Evolutionary conservation across 2,113 vertebrate genomes (phyloP), one percentile per base, ranked within the genome.

Genomic region (Anhinga rufa): DNA sequence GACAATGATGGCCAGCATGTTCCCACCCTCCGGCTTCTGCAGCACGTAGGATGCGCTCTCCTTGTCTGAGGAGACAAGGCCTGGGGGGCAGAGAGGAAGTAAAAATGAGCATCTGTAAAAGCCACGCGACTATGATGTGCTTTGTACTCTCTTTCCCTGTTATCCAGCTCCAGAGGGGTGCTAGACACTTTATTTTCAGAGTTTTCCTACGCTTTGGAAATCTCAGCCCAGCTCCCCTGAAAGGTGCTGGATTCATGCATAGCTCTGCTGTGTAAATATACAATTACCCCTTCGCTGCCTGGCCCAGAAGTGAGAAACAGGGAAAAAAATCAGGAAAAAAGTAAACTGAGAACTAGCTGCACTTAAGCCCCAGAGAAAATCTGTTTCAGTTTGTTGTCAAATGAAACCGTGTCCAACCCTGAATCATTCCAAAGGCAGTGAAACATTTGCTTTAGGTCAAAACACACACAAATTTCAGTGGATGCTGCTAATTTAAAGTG

Each of bases 51-150:
- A 97, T 4, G 98, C 99, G 0, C 99, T 99, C 25, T 98, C 97
- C 95, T 98, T 99, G 82, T 99, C 97, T 0, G 99, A 99, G 12
- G 99, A 49, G 55, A 99, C 94, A 68, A 99, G 95, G 17, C 99
- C 99, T 99, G 96, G 10, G 20, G 60, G 74, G 76, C 38, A 95
- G 32, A 69, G 70, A 58, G 13, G 22, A 54, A 72, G 20, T 8
- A 40, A 51, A 69, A 32, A 11, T 6, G 3, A 61, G 14, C 36
- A 44, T 29, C 71, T 36, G 5, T 55, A 21, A 82, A 62, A 44
- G 3, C 42, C 10, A 46, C 21, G 5, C 0, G 4, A 12, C 7
- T 21, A 7, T 34, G 25, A 8, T 61, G 62, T 55, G 14, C 31
- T 71, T 49, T 17, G 19, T 36, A 22, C 12, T 7, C 16, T 57